Evolutionary conservation across 2,797 vertebrate species (phyloP).

Genomic region (Typhlichthys subterraneus): DNA sequence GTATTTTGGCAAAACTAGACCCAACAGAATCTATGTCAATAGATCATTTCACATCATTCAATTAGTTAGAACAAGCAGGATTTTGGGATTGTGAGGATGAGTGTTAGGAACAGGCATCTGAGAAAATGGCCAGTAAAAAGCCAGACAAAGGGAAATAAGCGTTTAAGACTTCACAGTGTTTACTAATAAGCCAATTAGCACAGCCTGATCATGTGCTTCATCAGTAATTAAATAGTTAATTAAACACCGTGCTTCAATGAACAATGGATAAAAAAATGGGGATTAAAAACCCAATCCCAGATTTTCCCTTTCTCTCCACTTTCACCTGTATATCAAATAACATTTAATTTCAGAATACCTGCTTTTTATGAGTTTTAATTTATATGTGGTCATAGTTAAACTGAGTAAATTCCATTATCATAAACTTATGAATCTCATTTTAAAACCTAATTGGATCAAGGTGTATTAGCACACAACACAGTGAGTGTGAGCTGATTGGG

Average conservation of each 20-base stretch:
- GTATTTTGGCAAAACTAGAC: too few species aligned
- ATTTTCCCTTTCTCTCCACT: slow-evolving; percentile 28
- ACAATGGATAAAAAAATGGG: slow-evolving; percentile 54
- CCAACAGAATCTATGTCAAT: too few species aligned
- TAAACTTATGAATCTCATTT: too few species aligned
- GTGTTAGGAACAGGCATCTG: too few species aligned
- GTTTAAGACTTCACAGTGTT: slow-evolving; percentile 42
- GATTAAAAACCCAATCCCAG: slow-evolving; percentile 47
- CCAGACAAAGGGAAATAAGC: too few species aligned
- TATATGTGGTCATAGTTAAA: neutral
- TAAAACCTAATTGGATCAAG: too few species aligned
- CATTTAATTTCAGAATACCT: slow-evolving; percentile 23
- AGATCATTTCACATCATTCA: too few species aligned
- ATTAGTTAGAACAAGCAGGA: too few species aligned
- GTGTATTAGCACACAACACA: too few species aligned
- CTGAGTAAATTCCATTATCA: neutral
- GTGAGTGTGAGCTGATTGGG: too few species aligned
- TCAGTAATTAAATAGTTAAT: slow-evolving; percentile 66
- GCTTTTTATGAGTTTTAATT: slow-evolving; percentile 18
- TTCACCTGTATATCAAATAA: slow-evolving; percentile 41
- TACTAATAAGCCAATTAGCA: slow-evolving; percentile 52
- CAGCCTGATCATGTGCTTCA: slow-evolving; percentile 53
- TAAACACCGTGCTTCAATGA: slow-evolving; percentile 63
- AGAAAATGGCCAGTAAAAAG: too few species aligned
- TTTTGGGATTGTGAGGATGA: too few species aligned